These are phyloP conservation scores for Tanytarsus gracilentus DNA, from an alignment of 2,888 invertebrate genomes.

Conservation along the genomic window DNA sequence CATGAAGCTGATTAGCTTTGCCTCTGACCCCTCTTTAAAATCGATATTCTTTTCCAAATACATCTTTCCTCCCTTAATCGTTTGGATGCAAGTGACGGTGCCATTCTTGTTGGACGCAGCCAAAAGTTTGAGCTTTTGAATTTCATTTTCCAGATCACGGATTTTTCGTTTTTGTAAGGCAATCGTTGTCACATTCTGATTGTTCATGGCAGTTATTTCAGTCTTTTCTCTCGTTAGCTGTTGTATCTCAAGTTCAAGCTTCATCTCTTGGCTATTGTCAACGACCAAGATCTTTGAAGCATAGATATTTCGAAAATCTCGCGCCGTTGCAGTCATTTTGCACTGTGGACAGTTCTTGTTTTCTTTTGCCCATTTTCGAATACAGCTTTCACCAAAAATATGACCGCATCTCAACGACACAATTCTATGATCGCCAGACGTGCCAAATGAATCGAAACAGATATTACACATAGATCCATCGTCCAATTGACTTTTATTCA, in stretches of 20 bases:
- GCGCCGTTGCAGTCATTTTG: slow-evolving; percentile 55
- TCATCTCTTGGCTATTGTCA: slow-evolving; percentile 63
- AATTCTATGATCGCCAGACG: slow-evolving; percentile 67
- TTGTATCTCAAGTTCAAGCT: slow-evolving; percentile 51
- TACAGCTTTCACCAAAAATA: slow-evolving; percentile 70
- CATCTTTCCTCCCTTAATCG: slow-evolving; percentile 11
- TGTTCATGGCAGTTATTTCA: background rate
- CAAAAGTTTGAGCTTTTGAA: background rate
- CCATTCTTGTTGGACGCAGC: background rate
- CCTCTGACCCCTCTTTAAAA: slow-evolving; percentile 54
- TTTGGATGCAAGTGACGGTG: slow-evolving; percentile 34
- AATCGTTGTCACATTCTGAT: background rate
- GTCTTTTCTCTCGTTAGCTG: slow-evolving; percentile 37
- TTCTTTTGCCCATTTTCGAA: slow-evolving; percentile 61
- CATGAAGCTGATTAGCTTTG: slow-evolving; percentile 63
- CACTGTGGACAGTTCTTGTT: slow-evolving; percentile 69
- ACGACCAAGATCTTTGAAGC: slow-evolving; percentile 58
- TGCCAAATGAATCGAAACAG: slow-evolving; percentile 74
- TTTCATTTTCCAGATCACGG: background rate
- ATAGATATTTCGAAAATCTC: slow-evolving; percentile 63
- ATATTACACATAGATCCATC: slow-evolving; percentile 66
- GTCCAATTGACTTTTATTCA: slow-evolving; percentile 40
- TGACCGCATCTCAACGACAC: slow-evolving; percentile 78
- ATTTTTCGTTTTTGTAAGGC: slow-evolving; percentile 1
- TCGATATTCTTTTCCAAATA: slow-evolving; percentile 50